Evolutionary conservation across 1,140 invertebrate species (phyloP).

Genomic region (Lordiphosa collinella): DNA sequence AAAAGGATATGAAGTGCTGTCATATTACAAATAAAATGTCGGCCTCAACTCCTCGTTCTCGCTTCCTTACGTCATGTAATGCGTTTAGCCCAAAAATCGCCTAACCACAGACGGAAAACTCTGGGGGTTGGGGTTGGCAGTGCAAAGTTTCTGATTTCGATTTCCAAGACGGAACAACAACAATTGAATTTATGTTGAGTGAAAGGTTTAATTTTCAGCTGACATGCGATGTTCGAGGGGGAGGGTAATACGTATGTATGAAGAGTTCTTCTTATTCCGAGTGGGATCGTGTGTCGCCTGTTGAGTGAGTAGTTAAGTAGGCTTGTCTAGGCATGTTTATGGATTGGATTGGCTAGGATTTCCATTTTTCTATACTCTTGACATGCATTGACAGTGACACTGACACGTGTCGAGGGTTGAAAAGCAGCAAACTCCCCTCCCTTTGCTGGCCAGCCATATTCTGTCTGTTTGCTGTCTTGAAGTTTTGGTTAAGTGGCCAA

Average conservation of each 20-base stretch:
- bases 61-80: conserved; percentile 32
- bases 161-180: conserved; percentile 43
- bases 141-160: conserved; percentile 61
- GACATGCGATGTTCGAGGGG: conserved; percentile 40
- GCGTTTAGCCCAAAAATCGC: conserved; percentile 47
- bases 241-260: not conserved
- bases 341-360: conserved; percentile 45
- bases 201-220: conserved; percentile 67
- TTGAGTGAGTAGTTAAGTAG: conserved; percentile 68
- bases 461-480: conserved; percentile 35
- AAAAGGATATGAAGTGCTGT: conserved; percentile 67
- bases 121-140: conserved; percentile 7
- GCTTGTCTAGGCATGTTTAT: conserved; percentile 60
- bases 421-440: not conserved
- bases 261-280: conserved; percentile 5
- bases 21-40: conserved; percentile 69
- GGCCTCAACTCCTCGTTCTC: conserved; percentile 40
- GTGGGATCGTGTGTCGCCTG: conserved; percentile 42
- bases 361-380: conserved; percentile 60
- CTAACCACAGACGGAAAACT: conserved; percentile 18
- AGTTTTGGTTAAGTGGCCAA: conserved; percentile 6
- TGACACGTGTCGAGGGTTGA: conserved; percentile 59
- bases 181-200: conserved; percentile 56
- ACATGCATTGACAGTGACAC: conserved; percentile 68
- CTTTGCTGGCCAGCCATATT: not conserved